Evolutionary conservation across 2,888 invertebrate species (phyloP), one percentile per base, ranked within the genome.

Genomic region (Pristionchus maxplancki): DNA sequence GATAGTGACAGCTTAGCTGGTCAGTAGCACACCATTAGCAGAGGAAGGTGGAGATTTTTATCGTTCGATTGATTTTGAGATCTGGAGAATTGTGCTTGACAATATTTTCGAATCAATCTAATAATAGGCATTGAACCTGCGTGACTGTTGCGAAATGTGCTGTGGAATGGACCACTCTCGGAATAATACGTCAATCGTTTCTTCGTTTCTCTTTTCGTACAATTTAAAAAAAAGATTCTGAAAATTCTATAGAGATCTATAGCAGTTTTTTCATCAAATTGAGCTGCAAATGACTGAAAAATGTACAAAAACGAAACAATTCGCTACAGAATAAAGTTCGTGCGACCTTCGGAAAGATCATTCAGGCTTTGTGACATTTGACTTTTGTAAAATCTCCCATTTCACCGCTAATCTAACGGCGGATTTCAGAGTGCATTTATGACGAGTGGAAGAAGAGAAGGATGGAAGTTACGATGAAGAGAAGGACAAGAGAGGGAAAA

Each of bases 361-460:
- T 17, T 17, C 28, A 28, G 17, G 31, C 74, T 74, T 78, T 44
- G 44, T 48, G 78, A 78, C 78, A 78, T 78, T 78, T 48, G 64
- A 40, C 37, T 40, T 44, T 78, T 78, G 37, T n/a, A 40, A 78
- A 78, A 48, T 20, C 20, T 20, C 24, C n/a, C 9, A 44, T 48
- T 48, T 28, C 78, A 74, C 20, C 74, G 24, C 28, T 48, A 78
- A 78, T 74, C 78, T 44, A n/a, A n/a, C 11, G 78, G 1, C n/a
- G n/a, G 78, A 78, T 78, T 78, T 48, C 78, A 13, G 13, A 78
- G 78, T 78, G 28, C 78, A 78, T 78, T 44, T 78, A 44, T 78
- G 78, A 78, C 44, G 82, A 83, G 82, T 28, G n/a, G n/a, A 28
- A 24, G 81, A 11, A 44, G 44, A 83, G 3, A 15, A 11, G 34